Conservation (phyloP, 2,888 invertebrate genomes). For the Folsomia manolachei region DNA sequence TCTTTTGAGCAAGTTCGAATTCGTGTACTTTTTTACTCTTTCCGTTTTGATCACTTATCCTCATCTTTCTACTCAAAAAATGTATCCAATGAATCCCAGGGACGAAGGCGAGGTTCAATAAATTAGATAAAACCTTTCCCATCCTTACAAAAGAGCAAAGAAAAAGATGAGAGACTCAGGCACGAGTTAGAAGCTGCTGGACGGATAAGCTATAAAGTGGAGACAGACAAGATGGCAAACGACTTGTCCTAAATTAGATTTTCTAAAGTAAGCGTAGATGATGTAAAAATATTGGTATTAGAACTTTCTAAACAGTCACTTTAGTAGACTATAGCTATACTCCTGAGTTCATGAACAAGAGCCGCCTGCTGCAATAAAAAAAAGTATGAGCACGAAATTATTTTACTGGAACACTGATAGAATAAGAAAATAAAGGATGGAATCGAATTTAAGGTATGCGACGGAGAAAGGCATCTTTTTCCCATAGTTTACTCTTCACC, state of each 20-base stretch:
- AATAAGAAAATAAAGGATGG: too few species aligned
- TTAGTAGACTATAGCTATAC: neutral
- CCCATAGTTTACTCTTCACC: too few species aligned
- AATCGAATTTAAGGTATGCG: too few species aligned
- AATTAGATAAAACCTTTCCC: neutral
- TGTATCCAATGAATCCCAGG: too few species aligned
- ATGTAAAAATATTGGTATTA: constrained; percentile 13
- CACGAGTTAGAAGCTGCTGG: neutral
- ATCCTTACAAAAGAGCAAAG: neutral
- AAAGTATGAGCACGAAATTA: neutral
- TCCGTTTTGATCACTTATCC: too few species aligned
- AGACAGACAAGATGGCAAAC: neutral
- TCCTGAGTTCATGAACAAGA: neutral
- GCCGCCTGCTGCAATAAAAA: neutral
- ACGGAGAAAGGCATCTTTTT: too few species aligned
- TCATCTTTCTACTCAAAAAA: too few species aligned
- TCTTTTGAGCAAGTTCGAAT: too few species aligned
- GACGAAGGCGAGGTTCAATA: neutral
- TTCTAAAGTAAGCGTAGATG: constrained; percentile 8
- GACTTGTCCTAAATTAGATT: constrained; percentile 9
- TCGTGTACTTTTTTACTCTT: too few species aligned
- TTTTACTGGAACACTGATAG: too few species aligned
- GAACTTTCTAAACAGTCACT: neutral
- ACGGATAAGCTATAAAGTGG: neutral
- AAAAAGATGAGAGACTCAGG: neutral